Conservation (phyloP, 2,797 vertebrate genomes). For the Peromyscus aztecus region DNA sequence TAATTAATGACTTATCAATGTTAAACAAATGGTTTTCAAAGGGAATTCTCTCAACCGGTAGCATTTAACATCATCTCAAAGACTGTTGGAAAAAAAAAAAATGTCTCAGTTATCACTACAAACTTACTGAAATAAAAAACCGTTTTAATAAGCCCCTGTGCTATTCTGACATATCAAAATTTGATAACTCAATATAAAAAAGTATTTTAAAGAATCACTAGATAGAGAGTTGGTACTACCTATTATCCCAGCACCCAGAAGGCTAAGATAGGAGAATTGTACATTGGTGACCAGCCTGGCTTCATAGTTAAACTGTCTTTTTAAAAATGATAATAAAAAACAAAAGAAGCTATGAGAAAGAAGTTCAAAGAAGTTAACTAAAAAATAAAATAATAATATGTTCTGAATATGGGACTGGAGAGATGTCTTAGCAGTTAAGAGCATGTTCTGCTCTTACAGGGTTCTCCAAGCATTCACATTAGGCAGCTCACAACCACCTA, state of each 20-base stretch:
- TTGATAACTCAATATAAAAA: not conserved
- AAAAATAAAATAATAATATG: not conserved
- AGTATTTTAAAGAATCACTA: not conserved
- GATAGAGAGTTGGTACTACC: not conserved
- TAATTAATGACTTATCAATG: not conserved
- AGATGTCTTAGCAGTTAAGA: not conserved
- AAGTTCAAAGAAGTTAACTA: slow-evolving; percentile 29
- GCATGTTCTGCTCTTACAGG: not conserved
- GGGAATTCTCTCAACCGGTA: not conserved
- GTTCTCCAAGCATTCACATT: not conserved
- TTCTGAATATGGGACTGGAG: not conserved
- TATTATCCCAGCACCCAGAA: not conserved
- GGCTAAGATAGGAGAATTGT: not conserved
- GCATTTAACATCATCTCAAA: slow-evolving; percentile 7
- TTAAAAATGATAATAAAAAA: not conserved
- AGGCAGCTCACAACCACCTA: not conserved
- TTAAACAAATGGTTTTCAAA: slow-evolving; percentile 7
- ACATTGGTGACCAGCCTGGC: not conserved
- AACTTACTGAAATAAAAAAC: slow-evolving; percentile 15
- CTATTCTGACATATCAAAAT: slow-evolving; percentile 3
- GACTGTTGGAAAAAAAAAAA: slow-evolving; percentile 6
- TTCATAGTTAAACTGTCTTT: not conserved
- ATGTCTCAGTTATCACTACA: not conserved
- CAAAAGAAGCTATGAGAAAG: slow-evolving; percentile 5
- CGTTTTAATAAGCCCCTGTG: not conserved